phyloP scores from a whole-genome alignment of 2,797 vertebrate genomes.

The Neosilurus hyrtlii region DNA sequence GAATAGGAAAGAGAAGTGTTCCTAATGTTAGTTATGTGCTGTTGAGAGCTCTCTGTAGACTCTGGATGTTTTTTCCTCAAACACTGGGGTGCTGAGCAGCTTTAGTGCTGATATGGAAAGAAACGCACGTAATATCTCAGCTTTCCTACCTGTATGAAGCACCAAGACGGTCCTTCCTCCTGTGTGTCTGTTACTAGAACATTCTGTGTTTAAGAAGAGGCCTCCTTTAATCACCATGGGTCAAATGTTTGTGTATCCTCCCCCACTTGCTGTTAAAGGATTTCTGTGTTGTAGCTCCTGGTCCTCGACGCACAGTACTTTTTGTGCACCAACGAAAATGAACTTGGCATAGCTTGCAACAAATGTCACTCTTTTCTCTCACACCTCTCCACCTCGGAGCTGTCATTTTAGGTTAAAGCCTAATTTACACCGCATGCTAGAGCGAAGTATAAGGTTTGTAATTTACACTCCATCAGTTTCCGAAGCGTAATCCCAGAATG shows the following conservation, averaged over 20 bases:
- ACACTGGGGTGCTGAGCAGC: background rate
- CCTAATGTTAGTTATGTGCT: no score
- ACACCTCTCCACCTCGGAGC: background rate
- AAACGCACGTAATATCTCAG: background rate
- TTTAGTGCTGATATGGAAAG: background rate
- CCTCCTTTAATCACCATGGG: background rate
- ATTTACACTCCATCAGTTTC: no score
- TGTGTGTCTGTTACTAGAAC: conserved; percentile 2
- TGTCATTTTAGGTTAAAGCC: no score
- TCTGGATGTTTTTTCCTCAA: no score
- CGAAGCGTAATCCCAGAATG: no score
- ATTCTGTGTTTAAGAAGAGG: conserved; percentile 4
- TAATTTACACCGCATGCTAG: no score
- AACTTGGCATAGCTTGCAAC: background rate
- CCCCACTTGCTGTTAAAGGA: conserved; percentile 1
- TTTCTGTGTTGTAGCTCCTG: background rate
- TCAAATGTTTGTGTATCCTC: background rate
- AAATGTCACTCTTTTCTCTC: background rate
- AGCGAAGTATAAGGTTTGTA: no score
- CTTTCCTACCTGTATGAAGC: background rate
- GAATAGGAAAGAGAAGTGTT: no score
- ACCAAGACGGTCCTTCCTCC: background rate
- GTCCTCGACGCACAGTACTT: background rate
- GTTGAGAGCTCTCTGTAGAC: no score
- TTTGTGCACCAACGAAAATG: background rate